These are phyloP conservation scores for Aspidiotus destructor DNA, from an alignment of 2,888 invertebrate species.

Conservation along the genomic window DNA sequence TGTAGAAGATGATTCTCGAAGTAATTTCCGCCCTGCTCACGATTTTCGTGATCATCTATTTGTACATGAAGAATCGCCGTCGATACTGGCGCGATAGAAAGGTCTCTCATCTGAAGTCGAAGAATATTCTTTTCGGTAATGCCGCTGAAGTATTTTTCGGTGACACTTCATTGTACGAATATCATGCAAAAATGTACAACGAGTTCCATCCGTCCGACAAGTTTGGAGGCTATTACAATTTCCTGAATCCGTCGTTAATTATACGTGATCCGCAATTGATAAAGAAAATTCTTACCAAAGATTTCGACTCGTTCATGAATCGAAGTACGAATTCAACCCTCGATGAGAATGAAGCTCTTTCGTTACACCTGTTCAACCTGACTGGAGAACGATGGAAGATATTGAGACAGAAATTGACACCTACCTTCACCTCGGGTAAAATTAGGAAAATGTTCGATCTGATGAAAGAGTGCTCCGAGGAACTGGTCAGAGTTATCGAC, in stretches of 20 bases:
- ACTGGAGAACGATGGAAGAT: slow-evolving; percentile 48
- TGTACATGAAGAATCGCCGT: background rate
- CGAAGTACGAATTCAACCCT: slow-evolving; percentile 42
- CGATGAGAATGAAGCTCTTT: slow-evolving; percentile 41
- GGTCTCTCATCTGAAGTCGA: slow-evolving; percentile 11
- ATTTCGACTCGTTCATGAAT: slow-evolving; percentile 46
- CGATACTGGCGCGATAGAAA: slow-evolving; percentile 12
- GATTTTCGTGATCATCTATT: background rate
- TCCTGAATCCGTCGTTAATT: slow-evolving; percentile 45
- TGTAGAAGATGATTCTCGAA: too few relatives aligned
- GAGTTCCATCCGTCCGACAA: slow-evolving; percentile 19
- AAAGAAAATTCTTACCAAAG: slow-evolving; percentile 45
- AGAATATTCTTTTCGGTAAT: slow-evolving; percentile 16
- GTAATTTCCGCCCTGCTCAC: too few relatives aligned
- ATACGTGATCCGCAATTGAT: slow-evolving; percentile 45
- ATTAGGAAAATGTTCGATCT: slow-evolving; percentile 47
- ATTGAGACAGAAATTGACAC: slow-evolving; percentile 46
- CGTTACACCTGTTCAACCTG: slow-evolving; percentile 43
- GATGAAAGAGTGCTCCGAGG: slow-evolving; percentile 43
- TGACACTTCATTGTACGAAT: slow-evolving; percentile 5
- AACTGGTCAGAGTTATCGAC: slow-evolving; percentile 37
- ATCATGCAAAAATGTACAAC: slow-evolving; percentile 25
- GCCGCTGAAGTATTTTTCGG: slow-evolving; percentile 17
- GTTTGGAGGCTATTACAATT: slow-evolving; percentile 45
- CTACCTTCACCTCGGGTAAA: slow-evolving; percentile 49